Conservation (phyloP, 2,888 invertebrate genomes). For the Stomorhina lunata region DNA sequence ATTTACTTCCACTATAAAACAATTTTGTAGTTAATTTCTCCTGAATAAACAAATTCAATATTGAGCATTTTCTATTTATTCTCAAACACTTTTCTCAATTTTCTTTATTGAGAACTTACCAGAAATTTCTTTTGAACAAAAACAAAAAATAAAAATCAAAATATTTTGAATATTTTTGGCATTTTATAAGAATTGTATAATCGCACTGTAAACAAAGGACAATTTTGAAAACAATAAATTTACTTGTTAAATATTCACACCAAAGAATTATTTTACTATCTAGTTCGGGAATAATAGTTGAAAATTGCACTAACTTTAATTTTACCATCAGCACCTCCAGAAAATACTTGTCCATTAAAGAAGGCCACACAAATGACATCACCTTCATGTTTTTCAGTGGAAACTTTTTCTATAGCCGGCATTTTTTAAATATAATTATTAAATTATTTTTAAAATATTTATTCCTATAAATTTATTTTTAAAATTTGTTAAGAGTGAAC, state of each 20-base stretch:
- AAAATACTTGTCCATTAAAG: slow-evolving; percentile 74
- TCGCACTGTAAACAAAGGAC: neutral
- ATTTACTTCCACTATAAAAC: neutral
- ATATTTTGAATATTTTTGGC: neutral
- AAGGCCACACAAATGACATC: slow-evolving; percentile 77
- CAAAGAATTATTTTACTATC: neutral
- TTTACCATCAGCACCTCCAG: slow-evolving; percentile 80
- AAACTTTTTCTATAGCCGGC: slow-evolving; percentile 73
- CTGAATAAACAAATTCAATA: too few species aligned
- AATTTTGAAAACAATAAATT: neutral
- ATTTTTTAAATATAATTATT: slow-evolving; percentile 44
- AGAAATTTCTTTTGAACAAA: slow-evolving; percentile 35
- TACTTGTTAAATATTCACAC: neutral
- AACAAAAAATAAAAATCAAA: neutral
- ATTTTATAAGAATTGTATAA: neutral
- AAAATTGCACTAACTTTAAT: slow-evolving; percentile 74
- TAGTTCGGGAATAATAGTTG: neutral
- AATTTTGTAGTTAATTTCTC: neutral
- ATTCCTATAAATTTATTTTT: neutral
- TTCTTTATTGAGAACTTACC: slow-evolving; percentile 18
- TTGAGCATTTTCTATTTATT: neutral
- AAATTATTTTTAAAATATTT: neutral
- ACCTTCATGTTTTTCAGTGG: slow-evolving; percentile 77
- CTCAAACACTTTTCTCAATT: neutral
- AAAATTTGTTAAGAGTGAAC: neutral